Evolutionary conservation across 2,888 invertebrate genomes (phyloP).

Genomic region (Campoplex capitator): DNA sequence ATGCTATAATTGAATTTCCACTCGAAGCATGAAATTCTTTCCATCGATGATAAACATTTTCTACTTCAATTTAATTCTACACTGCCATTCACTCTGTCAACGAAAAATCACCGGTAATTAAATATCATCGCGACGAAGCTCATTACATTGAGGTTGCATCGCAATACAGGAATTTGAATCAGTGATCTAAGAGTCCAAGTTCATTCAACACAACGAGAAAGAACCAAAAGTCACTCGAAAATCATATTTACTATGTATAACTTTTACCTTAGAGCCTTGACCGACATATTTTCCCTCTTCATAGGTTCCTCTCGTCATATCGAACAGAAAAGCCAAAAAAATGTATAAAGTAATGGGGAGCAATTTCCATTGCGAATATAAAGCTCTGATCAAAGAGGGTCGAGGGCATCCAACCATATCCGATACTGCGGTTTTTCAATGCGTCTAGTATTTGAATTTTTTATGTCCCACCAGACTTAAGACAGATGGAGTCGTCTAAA

Average conservation of each 20-base stretch:
- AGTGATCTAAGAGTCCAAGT: neutral
- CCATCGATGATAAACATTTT: neutral
- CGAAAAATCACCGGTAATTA: neutral
- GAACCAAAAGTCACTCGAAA: neutral
- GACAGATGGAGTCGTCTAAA: conserved; percentile 33
- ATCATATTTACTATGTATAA: neutral
- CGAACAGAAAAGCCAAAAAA: conserved; percentile 5
- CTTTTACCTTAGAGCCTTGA: conserved; percentile 22
- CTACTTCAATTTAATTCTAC: neutral
- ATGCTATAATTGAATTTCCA: conserved; percentile 9
- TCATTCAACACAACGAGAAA: neutral
- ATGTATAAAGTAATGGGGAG: conserved; percentile 29
- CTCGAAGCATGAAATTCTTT: conserved; percentile 16
- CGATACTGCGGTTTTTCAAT: conserved; percentile 45
- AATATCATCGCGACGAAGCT: neutral
- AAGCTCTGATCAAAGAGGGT: conserved; percentile 48
- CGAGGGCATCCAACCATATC: neutral
- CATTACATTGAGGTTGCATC: neutral
- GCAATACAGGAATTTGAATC: neutral
- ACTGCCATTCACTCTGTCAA: neutral
- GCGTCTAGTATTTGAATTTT: conserved; percentile 50
- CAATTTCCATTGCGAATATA: conserved; percentile 15
- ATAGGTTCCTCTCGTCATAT: conserved; percentile 14
- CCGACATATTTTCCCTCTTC: conserved; percentile 30
- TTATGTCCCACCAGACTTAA: conserved; percentile 41